phyloP scores from a whole-genome alignment of 2,888 invertebrate genomes.

The Polydrusus tereticollis region DNA sequence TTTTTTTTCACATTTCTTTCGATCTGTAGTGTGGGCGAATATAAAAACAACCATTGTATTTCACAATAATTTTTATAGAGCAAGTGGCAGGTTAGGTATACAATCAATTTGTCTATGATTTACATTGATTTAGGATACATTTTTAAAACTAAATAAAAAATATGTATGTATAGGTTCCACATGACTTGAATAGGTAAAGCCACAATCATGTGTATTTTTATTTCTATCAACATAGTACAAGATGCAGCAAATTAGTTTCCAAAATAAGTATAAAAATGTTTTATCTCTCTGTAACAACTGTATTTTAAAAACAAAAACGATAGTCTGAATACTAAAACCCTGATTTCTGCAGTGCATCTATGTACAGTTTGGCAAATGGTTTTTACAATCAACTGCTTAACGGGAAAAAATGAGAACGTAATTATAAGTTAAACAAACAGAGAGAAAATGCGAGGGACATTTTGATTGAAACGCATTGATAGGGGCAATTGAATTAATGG shows the following conservation, averaged over 20 bases:
- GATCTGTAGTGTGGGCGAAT: slow-evolving; percentile 5
- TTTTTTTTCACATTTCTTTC: slow-evolving; percentile 4
- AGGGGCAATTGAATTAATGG: too few relatives aligned
- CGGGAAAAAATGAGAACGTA: too few relatives aligned
- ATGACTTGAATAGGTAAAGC: background rate
- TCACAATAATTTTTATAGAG: slow-evolving; percentile 48
- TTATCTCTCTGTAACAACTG: background rate
- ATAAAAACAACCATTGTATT: slow-evolving; percentile 34
- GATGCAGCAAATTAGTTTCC: background rate
- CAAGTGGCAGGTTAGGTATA: slow-evolving; percentile 47
- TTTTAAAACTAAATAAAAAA: slow-evolving; percentile 24
- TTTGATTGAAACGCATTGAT: too few relatives aligned
- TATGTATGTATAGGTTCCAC: background rate
- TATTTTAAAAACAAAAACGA: background rate
- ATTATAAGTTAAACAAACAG: too few relatives aligned
- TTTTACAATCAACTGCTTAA: too few relatives aligned
- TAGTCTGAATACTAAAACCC: too few relatives aligned
- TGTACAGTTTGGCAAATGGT: too few relatives aligned
- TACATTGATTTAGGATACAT: slow-evolving; percentile 36
- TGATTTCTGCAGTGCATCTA: too few relatives aligned
- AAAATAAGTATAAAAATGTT: background rate
- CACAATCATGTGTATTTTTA: slow-evolving; percentile 1
- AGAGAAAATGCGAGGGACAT: too few relatives aligned
- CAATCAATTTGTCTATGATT: slow-evolving; percentile 33
- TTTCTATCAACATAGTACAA: background rate